Percentiles rank a stretch among this genome's conserved stretches.
phyloP scores from a whole-genome alignment of 2,113 vertebrate genomes.

The Tachysurus fulvidraco region DNA sequence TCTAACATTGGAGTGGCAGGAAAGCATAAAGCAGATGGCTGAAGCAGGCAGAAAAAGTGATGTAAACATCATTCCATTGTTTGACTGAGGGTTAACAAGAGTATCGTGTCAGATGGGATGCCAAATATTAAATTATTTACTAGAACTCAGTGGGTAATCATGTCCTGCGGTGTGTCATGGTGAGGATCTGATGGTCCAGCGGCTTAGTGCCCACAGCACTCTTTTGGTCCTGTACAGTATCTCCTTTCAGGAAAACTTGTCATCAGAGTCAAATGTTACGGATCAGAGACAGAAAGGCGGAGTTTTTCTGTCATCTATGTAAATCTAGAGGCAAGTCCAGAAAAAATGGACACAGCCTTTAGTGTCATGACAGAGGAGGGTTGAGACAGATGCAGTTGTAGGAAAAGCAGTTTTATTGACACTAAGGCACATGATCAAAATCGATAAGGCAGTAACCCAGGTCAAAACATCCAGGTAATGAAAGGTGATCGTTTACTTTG shows the following conservation, averaged over 20 bases:
- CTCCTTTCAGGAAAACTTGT: background rate
- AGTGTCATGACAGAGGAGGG: background rate
- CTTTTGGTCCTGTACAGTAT: background rate
- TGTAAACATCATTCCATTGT: background rate
- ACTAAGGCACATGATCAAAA: no score
- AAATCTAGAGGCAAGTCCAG: background rate
- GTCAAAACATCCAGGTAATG: no score
- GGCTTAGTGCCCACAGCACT: background rate
- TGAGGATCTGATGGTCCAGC: background rate
- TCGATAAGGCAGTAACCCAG: no score
- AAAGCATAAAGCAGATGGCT: background rate
- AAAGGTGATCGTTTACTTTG: no score
- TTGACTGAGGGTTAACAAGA: background rate
- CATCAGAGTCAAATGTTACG: background rate
- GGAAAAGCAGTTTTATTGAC: no score
- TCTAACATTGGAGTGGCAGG: background rate
- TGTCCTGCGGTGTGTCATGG: background rate
- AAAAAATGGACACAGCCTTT: background rate
- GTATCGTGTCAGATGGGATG: background rate
- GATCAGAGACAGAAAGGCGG: background rate
- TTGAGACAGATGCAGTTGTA: no score
- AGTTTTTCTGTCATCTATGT: background rate
- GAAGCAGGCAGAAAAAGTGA: background rate
- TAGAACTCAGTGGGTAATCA: background rate
- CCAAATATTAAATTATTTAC: background rate